Percentiles rank a stretch among this genome's conserved stretches.
phyloP scores from a whole-genome alignment of 2,113 vertebrate species.

The Gulo gulo region DNA sequence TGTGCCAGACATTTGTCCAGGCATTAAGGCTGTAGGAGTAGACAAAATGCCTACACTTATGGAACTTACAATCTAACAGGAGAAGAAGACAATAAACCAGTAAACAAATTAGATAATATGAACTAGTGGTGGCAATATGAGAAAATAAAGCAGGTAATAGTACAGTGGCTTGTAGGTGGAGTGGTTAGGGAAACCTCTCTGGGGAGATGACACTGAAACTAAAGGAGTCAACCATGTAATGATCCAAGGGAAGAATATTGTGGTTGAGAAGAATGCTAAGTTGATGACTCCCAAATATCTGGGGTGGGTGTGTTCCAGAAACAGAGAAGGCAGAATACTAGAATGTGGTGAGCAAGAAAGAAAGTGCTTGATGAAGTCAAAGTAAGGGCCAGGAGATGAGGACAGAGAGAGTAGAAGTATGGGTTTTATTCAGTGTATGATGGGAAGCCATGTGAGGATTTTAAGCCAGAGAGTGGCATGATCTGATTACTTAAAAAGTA shows the following conservation, averaged over 20 bases:
- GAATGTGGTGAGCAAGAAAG: not conserved
- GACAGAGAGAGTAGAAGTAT: not conserved
- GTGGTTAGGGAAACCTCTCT: not conserved
- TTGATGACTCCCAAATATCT: not conserved
- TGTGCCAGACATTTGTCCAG: not conserved
- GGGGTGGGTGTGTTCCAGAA: not conserved
- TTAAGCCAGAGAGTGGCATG: not conserved
- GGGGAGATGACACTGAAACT: not conserved
- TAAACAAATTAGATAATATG: not conserved
- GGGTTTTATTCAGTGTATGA: not conserved
- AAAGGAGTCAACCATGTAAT: not conserved
- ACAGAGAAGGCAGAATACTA: not conserved
- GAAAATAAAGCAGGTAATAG: not conserved
- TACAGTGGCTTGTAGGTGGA: not conserved
- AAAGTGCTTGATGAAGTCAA: not conserved
- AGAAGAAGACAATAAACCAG: not conserved
- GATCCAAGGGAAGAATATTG: not conserved
- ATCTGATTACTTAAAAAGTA: not conserved
- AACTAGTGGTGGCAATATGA: not conserved
- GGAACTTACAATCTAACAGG: not conserved
- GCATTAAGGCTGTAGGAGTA: not conserved
- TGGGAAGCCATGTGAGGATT: not conserved
- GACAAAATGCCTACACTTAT: not conserved
- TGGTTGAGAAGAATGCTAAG: not conserved
- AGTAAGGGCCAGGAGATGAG: not conserved